Conservation (phyloP, 1,140 invertebrate genomes). For the Nomia melanderi region DNA sequence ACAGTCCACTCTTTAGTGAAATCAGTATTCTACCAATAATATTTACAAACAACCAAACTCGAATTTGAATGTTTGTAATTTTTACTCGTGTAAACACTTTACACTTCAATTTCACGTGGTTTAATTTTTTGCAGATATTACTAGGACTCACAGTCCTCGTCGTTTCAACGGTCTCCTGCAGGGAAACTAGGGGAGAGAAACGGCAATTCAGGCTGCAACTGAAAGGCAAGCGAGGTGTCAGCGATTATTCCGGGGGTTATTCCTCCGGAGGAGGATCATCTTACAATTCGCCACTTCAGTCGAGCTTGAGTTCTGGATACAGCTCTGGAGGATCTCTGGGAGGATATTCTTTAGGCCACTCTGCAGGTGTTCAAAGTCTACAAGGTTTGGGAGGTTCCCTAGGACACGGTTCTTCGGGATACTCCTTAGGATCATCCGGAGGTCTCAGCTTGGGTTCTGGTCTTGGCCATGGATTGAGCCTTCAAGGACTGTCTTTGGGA, state of each 20-base stretch:
- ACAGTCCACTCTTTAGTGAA: no score
- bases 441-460: slow-evolving; percentile 57
- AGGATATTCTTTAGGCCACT: slow-evolving; percentile 47
- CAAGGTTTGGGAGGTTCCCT: slow-evolving; percentile 46
- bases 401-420: slow-evolving; percentile 59
- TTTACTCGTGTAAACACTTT: no score
- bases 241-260: slow-evolving; percentile 65
- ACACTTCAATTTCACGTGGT: no score
- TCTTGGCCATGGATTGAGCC: slow-evolving; percentile 53
- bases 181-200: slow-evolving; percentile 58
- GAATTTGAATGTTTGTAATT: no score
- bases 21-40: no score
- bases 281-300: slow-evolving; percentile 46
- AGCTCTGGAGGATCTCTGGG: slow-evolving; percentile 37
- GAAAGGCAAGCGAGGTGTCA: slow-evolving; percentile 75
- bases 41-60: no score
- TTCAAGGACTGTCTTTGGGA: slow-evolving; percentile 47
- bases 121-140: slow-evolving; percentile 62
- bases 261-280: slow-evolving; percentile 56
- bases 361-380: slow-evolving; percentile 1
- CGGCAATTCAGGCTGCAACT: slow-evolving; percentile 40
- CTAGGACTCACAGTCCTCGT: slow-evolving; percentile 62
- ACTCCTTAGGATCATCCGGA: slow-evolving; percentile 52
- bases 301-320: slow-evolving; percentile 43
- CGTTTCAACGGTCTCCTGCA: slow-evolving; percentile 58